Evolutionary conservation across 2,797 vertebrate genomes (phyloP).

Genomic region (Peromyscus aztecus): DNA sequence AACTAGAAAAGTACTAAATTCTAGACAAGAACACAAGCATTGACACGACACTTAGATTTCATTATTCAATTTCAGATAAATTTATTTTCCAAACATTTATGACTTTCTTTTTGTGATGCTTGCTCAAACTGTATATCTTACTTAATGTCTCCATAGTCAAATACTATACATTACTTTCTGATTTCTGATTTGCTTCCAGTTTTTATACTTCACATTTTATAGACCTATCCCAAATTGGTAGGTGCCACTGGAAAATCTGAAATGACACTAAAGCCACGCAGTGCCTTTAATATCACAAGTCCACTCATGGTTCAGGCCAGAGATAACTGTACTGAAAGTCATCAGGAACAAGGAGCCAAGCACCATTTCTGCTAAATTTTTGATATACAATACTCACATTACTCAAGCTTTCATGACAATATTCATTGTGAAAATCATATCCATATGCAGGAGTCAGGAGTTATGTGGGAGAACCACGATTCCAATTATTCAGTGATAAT

Average conservation of each 20-base stretch:
- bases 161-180: neutral
- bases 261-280: neutral
- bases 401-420: neutral
- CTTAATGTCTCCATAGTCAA: neutral
- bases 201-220: neutral
- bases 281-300: neutral
- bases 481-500: conserved; percentile 47
- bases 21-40: neutral
- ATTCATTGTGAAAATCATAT: conserved; percentile 38
- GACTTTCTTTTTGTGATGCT: neutral
- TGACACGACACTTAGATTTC: neutral
- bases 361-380: neutral
- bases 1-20: neutral
- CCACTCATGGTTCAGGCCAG: neutral
- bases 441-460: neutral
- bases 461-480: neutral
- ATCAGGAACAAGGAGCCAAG: neutral
- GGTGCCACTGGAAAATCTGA: neutral
- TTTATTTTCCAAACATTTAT: neutral
- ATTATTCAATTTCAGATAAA: neutral
- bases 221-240: neutral
- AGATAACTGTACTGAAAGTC: neutral
- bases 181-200: neutral
- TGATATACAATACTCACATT: neutral
- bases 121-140: neutral